Evolutionary conservation across 2,113 vertebrate genomes (phyloP).

Genomic region (Vulpes ferrilata): DNA sequence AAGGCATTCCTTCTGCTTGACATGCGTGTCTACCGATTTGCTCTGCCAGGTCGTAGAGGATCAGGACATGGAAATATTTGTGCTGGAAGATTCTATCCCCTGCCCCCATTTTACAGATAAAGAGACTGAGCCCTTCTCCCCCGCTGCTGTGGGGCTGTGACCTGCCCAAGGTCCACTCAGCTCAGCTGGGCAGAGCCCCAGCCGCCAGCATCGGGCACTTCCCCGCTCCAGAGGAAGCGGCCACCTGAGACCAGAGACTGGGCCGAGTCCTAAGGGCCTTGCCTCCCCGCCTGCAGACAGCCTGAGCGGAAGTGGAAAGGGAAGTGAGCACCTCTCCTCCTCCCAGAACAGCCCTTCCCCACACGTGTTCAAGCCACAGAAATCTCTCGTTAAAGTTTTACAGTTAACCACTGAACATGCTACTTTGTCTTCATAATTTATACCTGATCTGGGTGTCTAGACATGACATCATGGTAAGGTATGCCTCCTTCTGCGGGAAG

Average conservation of each 20-base stretch:
- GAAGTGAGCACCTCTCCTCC: background rate
- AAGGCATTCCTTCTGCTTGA: background rate
- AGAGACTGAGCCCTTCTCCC: background rate
- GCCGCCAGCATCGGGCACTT: background rate
- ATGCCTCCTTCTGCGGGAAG: constrained; percentile 86
- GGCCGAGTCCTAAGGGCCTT: fast-evolving
- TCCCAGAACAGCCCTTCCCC: background rate
- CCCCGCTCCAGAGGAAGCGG: fast-evolving
- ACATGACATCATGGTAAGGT: constrained; percentile 90
- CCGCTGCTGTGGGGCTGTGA: background rate
- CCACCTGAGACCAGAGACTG: background rate
- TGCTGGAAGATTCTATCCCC: background rate
- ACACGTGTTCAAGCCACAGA: constrained; percentile 84
- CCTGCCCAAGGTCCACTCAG: background rate
- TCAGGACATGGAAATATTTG: background rate
- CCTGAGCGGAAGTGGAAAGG: background rate
- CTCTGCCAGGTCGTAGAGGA: background rate
- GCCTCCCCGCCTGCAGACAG: background rate
- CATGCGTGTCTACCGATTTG: fast-evolving
- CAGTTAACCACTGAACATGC: constrained; percentile 86
- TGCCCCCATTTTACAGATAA: background rate
- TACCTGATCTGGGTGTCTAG: constrained; percentile 90
- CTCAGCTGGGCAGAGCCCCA: background rate
- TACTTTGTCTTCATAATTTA: constrained; percentile 88
- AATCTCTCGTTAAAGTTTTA: constrained; percentile 88